Evolutionary conservation across 2,888 invertebrate species (phyloP).

Genomic region (Sycophila texana): DNA sequence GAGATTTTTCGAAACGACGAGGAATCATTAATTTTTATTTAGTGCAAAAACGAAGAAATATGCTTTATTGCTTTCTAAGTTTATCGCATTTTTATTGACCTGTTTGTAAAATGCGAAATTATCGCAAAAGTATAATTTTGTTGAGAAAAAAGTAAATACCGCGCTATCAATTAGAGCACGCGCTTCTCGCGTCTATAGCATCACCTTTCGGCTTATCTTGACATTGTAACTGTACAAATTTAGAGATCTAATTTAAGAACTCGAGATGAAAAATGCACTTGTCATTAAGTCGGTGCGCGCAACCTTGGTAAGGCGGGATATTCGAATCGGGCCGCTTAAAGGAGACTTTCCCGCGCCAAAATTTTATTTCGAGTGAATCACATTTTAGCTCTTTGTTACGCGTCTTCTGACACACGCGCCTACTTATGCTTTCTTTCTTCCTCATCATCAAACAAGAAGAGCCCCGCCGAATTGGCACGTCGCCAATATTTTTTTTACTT

Average conservation of each 20-base stretch:
- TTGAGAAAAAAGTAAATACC: not conserved
- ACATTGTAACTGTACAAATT: conserved; percentile 23
- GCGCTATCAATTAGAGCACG: not conserved
- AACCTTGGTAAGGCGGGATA: conserved; percentile 27
- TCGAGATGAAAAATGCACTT: conserved; percentile 30
- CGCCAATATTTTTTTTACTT: conserved; percentile 1
- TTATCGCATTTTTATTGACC: not conserved
- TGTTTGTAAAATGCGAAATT: not conserved
- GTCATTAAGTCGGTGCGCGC: conserved; percentile 13
- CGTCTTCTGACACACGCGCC: not conserved
- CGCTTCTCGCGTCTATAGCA: not conserved
- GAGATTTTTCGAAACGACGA: too few species aligned
- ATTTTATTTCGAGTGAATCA: conserved; percentile 34
- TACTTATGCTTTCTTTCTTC: conserved; percentile 8
- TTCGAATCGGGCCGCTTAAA: conserved; percentile 30
- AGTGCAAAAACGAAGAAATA: too few species aligned
- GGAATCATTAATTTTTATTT: too few species aligned
- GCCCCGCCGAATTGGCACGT: not conserved
- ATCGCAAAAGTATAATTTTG: not conserved
- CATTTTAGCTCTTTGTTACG: conserved; percentile 4
- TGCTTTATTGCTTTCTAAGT: too few species aligned
- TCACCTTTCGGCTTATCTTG: not conserved
- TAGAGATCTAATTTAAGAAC: conserved; percentile 51
- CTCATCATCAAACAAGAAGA: not conserved
- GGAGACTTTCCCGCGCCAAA: conserved; percentile 8